Evolutionary conservation across 2,113 vertebrate genomes (phyloP), one percentile per base, ranked within the genome.

Genomic region (Callipepla californica): DNA sequence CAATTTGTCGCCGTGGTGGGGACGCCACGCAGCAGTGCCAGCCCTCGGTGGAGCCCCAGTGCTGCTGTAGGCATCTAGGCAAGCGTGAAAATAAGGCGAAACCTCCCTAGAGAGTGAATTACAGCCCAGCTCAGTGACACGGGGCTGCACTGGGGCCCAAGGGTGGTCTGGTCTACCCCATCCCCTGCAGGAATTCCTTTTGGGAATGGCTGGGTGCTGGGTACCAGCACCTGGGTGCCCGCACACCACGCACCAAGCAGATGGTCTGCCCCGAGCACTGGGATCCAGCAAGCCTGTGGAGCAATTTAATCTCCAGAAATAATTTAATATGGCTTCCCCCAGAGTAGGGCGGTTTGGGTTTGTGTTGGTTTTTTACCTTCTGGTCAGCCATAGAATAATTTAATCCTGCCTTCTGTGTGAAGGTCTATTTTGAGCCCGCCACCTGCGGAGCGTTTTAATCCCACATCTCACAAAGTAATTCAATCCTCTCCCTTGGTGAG

Each of bases 401-500:
- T 95, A 96, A 96, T 96, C 94, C 94, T 96, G 73, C 95, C 85
- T 95, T 96, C 90, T 90, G 73, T 75, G 85, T 87, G 85, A 95
- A 91, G 94, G 85, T 87, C 94, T 96, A 88, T 96, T 96, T 95
- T 92, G 80, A 95, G 94, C 1, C 93, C 85, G 87, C 87, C 94
- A 95, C 94, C 93, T 95, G 93, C 85, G 40, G 87, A 91, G 85
- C 82, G 94, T 93, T 96, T 96, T 96, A 96, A 96, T 96, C 95
- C 95, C 95, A 61, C 93, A 75, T 86, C 90, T 94, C 94, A 58
- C 61, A 72, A 68, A 92, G 87, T 94, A 96, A 96, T 96, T 95
- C 93, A 96, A 94, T 96, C 94, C 91, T 96, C 89, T 96, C 93
- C 93, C 94, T 94, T 96, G 94, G 93, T 77, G 89, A 95, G 94